Evolutionary conservation across 2,888 invertebrate genomes (phyloP).

Genomic region (Dryobota labecula): DNA sequence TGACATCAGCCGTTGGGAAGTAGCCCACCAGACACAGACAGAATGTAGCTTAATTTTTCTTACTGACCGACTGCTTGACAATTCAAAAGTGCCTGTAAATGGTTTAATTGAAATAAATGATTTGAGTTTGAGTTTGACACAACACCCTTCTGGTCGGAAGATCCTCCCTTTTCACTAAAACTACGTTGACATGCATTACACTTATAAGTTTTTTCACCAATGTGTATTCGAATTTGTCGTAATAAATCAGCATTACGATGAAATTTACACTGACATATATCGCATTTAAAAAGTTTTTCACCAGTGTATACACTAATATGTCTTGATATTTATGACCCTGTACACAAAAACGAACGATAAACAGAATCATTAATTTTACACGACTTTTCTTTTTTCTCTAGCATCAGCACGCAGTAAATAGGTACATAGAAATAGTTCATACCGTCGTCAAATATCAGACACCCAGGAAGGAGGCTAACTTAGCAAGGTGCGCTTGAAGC

Average conservation of each 20-base stretch:
- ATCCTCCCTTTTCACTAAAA: background rate
- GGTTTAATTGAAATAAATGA: too few relatives aligned
- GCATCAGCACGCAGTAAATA: too few relatives aligned
- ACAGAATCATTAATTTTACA: background rate
- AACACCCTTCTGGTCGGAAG: background rate
- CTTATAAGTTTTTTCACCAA: background rate
- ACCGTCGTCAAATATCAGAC: background rate
- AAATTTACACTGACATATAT: background rate
- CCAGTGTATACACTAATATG: too few relatives aligned
- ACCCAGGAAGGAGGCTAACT: background rate
- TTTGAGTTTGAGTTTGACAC: too few relatives aligned
- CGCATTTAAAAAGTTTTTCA: background rate
- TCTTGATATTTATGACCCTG: background rate
- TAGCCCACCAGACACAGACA: too few relatives aligned
- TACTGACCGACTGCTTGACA: too few relatives aligned
- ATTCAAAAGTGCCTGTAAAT: too few relatives aligned
- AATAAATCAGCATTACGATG: background rate
- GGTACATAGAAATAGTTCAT: background rate
- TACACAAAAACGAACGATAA: background rate
- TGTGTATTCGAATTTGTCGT: background rate
- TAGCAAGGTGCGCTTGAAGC: too few relatives aligned
- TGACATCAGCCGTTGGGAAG: too few relatives aligned
- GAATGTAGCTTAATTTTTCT: too few relatives aligned
- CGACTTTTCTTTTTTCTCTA: background rate
- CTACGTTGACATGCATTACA: background rate